Evolutionary conservation across 2,797 vertebrate species (phyloP), one percentile per base, ranked within the genome.

Genomic region (Myripristis jacobus): DNA sequence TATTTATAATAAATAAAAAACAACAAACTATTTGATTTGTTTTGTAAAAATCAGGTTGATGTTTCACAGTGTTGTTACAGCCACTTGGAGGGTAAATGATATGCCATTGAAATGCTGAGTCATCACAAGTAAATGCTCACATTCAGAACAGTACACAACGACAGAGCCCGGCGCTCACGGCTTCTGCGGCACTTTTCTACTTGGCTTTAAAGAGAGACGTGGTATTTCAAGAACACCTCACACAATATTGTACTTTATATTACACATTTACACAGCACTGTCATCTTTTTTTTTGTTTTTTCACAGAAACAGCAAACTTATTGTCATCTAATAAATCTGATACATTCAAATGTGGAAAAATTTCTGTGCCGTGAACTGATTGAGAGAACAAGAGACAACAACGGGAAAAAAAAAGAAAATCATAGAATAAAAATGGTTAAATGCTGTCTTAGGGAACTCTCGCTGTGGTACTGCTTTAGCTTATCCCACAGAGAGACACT

Each of bases 11-110:
- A 88, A 92, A 91, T 85, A 79, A 85, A 82, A 84, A 88, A 82
- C 69, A 86, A 80, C 70, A 81, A 81, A 77, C 81, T 79, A 60
- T 84, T 72, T 58, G 61, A 84, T 88, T 79, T 70, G 80, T 92
- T 88, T 77, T 72, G 81, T 92, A 90, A 86, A 92, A 92, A 91
- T 78, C 66, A 43, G 69, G 81, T 70, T 21, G 74, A 81, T 82
- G 79, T 86, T 92, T 94, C 93, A 94, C 93, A 94, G 93, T 94
- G 93, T 90, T 91, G 80, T 88, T 91, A 93, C 85, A 86, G 91
- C 88, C 87, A 91, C 82, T 88, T 89, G 80, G 84, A 89, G 85
- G 79, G 80, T 85, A 83, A 76, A 90, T 75, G 67, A 76, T 64
- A 71, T 77, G 50, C 64, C 70, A 68, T 52, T 38, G 36, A 73